A percentile compares a stretch with the other conserved stretches of the same genome.
These are phyloP conservation scores for Ochropleura leucogaster DNA, from an alignment of 2,888 invertebrate genomes.

Conservation along the genomic window DNA sequence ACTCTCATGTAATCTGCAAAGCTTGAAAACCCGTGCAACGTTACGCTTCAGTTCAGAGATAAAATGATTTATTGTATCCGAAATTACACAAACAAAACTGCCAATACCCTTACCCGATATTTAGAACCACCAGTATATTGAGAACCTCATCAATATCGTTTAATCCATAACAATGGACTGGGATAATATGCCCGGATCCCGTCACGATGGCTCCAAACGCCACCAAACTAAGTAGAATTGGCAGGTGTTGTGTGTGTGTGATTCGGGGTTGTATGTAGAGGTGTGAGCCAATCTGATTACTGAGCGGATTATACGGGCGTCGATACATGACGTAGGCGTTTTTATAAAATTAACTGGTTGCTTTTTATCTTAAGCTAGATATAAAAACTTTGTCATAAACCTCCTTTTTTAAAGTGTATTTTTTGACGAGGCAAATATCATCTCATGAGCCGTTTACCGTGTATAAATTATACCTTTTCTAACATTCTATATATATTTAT, in stretches of 20 bases:
- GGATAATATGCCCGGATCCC: constrained; percentile 52
- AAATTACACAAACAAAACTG: constrained; percentile 5
- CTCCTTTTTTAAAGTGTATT: background rate
- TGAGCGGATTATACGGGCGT: constrained; percentile 61
- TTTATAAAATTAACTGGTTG: constrained; percentile 32
- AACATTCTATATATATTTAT: background rate
- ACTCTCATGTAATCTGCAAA: background rate
- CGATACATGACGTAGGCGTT: constrained; percentile 35
- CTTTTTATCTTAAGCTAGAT: constrained; percentile 4
- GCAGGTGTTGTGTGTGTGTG: constrained; percentile 58
- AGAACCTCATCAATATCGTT: constrained; percentile 46
- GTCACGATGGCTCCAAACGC: constrained; percentile 38
- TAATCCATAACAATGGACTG: constrained; percentile 44
- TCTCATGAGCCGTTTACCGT: background rate
- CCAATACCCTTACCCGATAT: constrained; percentile 22
- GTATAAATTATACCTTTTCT: background rate
- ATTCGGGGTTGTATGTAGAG: background rate
- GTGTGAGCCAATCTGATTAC: constrained; percentile 63
- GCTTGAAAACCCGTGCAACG: background rate
- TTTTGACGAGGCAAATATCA: background rate
- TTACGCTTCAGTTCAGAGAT: background rate
- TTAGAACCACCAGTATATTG: constrained; percentile 13
- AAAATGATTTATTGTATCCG: background rate
- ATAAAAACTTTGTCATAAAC: background rate
- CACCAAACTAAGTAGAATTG: constrained; percentile 57